These are phyloP conservation scores for Xanthia icteritia DNA, from an alignment of 2,888 invertebrate species.

Conservation along the genomic window DNA sequence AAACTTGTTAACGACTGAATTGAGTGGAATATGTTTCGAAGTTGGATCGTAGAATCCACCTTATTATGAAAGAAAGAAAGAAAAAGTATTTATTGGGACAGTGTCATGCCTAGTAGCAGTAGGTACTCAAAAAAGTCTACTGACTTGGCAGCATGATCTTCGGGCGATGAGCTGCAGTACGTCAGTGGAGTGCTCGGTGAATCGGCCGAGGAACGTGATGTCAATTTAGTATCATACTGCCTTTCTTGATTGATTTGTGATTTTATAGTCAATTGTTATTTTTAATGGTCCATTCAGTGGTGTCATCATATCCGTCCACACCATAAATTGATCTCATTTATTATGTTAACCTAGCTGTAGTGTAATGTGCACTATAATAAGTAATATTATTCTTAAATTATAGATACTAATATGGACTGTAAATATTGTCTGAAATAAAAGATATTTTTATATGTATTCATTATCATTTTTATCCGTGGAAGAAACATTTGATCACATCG, in stretches of 20 bases:
- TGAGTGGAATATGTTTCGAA: not conserved
- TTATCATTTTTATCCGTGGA: not conserved
- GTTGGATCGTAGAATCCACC: not conserved
- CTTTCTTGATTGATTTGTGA: not conserved
- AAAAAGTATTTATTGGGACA: too few species aligned
- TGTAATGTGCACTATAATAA: too few species aligned
- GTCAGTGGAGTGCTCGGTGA: too few species aligned
- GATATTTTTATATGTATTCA: too few species aligned
- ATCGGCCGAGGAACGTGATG: not conserved
- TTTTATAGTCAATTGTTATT: not conserved
- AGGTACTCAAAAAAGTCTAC: not conserved
- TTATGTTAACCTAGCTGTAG: too few species aligned
- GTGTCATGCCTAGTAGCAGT: not conserved
- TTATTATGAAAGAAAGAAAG: too few species aligned
- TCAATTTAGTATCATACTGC: not conserved
- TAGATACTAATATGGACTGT: too few species aligned
- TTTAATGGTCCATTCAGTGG: not conserved
- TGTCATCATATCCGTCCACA: not conserved
- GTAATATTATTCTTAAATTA: too few species aligned
- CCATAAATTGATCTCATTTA: not conserved
- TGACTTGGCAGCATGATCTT: not conserved
- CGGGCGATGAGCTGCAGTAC: not conserved
- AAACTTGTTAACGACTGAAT: constrained; percentile 19
- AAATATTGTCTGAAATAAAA: too few species aligned
- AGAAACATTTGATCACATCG: constrained; percentile 4